Evolutionary conservation across 2,797 vertebrate species (phyloP), one percentile per base, ranked within the genome.

Genomic region (Sciurus vulgaris): DNA sequence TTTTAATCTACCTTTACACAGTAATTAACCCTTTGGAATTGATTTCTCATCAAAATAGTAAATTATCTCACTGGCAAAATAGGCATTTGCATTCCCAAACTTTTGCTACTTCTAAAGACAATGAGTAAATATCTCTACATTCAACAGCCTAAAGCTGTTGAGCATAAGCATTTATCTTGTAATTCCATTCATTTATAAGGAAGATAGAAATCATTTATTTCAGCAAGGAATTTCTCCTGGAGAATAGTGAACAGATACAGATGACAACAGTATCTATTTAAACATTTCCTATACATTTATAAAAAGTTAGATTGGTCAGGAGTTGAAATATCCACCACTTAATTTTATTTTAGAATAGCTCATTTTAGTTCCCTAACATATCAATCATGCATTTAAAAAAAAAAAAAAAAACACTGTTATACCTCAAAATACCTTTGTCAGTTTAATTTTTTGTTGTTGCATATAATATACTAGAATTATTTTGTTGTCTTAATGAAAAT

Each of bases 211-310:
- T 97, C 41, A 95, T 96, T 98, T 97, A 95, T 97, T 89, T 94
- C 73, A 97, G 94, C 61, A 96, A 97, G 86, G 76, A 38, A 96
- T 97, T 97, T 97, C 95, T 97, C 95, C 89, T 96, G 79, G 97
- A 97, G 54, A 98, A 92, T 33, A 96, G 70, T 87, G 92, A 97
- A 94, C 72, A 97, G 95, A 96, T 72, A 97, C 72, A 96, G 74
- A 97, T 96, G 85, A 97, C 85, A 97, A 47, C 49, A 86, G 26
- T 97, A 90, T 89, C 93, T 4, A 0, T 95, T 98, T 96, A 97
- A 94, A 95, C 41, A 89, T 59, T 98, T 96, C 54, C 54, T 97
- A 78, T 56, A 56, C 97, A 96, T 98, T 97, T 97, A 81, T 97
- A 96, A 98, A 95, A 86, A 97, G 51, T 0, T 0, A 98, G 83